These are phyloP conservation scores for Himalopsyche kuldschensis DNA, from an alignment of 2,888 invertebrate genomes.

Conservation along the genomic window DNA sequence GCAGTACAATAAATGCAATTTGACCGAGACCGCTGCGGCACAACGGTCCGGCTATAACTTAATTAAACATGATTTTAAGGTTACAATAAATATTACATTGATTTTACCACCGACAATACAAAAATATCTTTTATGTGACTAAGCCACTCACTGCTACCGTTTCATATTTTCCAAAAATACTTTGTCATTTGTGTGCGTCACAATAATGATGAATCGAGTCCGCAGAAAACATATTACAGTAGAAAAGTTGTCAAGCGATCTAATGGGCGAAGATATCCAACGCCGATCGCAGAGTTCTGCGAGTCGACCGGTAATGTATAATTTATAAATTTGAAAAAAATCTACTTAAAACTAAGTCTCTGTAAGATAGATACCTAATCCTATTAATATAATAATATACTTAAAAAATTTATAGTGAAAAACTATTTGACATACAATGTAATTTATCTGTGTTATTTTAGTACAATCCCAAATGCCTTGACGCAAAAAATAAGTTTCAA, in stretches of 20 bases:
- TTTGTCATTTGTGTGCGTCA: neutral
- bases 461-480: conserved; percentile 29
- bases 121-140: conserved; percentile 21
- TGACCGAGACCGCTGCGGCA: neutral
- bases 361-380: conserved; percentile 26
- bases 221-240: neutral
- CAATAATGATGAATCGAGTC: neutral
- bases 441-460: neutral
- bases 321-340: conserved; percentile 39
- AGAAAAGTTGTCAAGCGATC: conserved; percentile 24
- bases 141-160: conserved; percentile 17
- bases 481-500: neutral
- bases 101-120: conserved; percentile 13
- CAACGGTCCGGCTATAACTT: neutral
- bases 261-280: conserved; percentile 38
- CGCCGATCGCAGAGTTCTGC: conserved; percentile 19
- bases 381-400: conserved; percentile 26
- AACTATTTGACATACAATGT: conserved; percentile 14
- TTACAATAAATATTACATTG: conserved; percentile 7
- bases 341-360: conserved; percentile 32
- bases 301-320: conserved; percentile 21
- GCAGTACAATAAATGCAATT: neutral
- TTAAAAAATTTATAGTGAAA: conserved; percentile 26
- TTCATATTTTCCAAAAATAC: neutral
- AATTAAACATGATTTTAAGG: neutral